A percentile compares a stretch with the other conserved stretches of the same genome.
Evolutionary conservation across 2,797 vertebrate species (phyloP).

Genomic region (Diceros bicornis): DNA sequence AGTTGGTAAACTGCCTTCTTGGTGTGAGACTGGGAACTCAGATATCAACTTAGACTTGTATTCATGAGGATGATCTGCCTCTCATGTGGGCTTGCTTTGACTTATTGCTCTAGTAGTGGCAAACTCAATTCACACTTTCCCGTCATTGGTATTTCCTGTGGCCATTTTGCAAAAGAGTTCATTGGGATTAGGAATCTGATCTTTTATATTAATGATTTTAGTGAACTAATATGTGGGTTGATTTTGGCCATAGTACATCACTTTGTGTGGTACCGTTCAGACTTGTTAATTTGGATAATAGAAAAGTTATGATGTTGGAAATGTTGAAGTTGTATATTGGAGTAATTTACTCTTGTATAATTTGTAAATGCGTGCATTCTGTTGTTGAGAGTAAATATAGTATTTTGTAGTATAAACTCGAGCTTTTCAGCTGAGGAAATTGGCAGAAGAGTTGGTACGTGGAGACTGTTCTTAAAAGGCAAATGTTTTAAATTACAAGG

Average conservation of each 20-base stretch:
- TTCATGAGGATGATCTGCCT: background rate
- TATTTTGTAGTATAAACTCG: constrained; percentile 65
- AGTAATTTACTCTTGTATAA: constrained; percentile 52
- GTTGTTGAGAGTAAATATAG: constrained; percentile 50
- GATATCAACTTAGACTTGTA: constrained; percentile 52
- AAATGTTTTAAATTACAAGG: constrained; percentile 73
- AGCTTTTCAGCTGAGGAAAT: constrained; percentile 59
- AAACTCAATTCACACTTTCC: background rate
- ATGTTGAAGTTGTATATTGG: constrained; percentile 39
- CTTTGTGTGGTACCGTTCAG: background rate
- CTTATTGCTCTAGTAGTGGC: background rate
- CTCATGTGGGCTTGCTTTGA: background rate
- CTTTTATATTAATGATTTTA: constrained; percentile 57
- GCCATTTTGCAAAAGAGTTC: constrained; percentile 45
- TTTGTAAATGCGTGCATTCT: constrained; percentile 65
- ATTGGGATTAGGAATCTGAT: background rate
- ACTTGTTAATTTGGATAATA: constrained; percentile 62
- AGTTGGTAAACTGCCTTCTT: constrained; percentile 40
- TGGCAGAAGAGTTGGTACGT: constrained; percentile 59
- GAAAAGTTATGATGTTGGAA: constrained; percentile 57
- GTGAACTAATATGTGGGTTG: constrained; percentile 17
- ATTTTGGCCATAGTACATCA: constrained; percentile 23
- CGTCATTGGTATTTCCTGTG: background rate
- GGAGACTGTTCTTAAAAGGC: constrained; percentile 61
- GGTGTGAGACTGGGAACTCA: constrained; percentile 3